phyloP scores from a whole-genome alignment of 2,113 vertebrate genomes.

The Stomatorhinus ivindoensis region DNA sequence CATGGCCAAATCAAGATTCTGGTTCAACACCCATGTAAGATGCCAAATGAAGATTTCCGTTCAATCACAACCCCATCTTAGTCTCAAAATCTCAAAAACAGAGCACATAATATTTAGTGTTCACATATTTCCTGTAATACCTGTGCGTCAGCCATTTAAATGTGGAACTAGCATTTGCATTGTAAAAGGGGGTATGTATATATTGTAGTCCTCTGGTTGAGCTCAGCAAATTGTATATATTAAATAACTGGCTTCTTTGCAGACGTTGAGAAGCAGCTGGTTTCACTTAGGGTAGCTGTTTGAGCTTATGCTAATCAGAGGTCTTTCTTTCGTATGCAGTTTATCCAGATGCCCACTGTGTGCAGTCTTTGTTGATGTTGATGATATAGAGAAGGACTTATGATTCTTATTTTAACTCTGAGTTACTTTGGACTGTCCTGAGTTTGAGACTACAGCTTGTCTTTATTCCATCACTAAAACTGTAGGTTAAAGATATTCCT shows the following conservation, averaged over 20 bases:
- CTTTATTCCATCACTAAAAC: neutral
- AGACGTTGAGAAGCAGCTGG: conserved; percentile 4
- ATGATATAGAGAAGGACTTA: neutral
- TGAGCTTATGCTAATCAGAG: neutral
- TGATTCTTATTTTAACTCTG: neutral
- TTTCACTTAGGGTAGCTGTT: neutral
- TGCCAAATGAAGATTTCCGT: neutral
- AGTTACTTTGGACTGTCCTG: neutral
- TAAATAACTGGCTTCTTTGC: neutral
- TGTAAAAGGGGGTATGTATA: neutral
- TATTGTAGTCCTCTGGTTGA: neutral
- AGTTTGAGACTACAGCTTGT: neutral
- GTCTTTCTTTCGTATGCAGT: neutral
- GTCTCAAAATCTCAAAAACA: neutral
- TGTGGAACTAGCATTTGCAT: neutral
- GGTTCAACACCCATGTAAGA: neutral
- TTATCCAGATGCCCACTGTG: neutral
- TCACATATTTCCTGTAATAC: neutral
- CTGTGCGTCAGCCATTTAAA: neutral
- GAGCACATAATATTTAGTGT: neutral
- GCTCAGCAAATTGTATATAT: neutral
- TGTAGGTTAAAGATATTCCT: neutral
- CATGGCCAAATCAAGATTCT: neutral
- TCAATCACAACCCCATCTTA: neutral
- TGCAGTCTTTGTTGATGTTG: neutral